Evolutionary conservation across 2,797 vertebrate species (phyloP).

Genomic region (Gouania willdenowi): DNA sequence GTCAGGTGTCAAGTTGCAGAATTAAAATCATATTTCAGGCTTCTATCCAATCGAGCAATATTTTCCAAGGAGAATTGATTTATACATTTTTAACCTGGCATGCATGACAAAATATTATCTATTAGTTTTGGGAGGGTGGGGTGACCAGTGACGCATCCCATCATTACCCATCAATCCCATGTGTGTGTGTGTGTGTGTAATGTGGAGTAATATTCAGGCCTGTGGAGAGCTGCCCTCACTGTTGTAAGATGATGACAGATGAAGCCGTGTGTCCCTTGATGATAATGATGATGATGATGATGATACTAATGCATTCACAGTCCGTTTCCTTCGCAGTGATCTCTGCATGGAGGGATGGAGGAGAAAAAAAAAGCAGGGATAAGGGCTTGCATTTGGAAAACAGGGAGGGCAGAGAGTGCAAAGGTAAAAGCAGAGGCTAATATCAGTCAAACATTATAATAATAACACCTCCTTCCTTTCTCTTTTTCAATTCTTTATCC

Average conservation of each 20-base stretch:
- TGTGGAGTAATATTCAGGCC: constrained; percentile 54
- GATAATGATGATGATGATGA: constrained; percentile 47
- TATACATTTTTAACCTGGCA: constrained; percentile 62
- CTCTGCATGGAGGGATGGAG: constrained; percentile 31
- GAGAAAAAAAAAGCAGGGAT: background rate
- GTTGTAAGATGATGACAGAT: constrained; percentile 64
- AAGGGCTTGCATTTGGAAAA: constrained; percentile 6
- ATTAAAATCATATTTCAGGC: constrained; percentile 9
- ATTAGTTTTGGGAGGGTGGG: constrained; percentile 34
- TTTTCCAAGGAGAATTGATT: constrained; percentile 55
- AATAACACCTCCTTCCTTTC: constrained; percentile 14
- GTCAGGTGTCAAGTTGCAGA: constrained; percentile 1
- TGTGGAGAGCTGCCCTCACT: constrained; percentile 46
- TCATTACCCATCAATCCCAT: constrained; percentile 29
- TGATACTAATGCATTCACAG: constrained; percentile 63
- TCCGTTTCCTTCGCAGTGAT: constrained; percentile 55
- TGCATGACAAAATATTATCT: constrained; percentile 51
- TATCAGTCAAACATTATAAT: constrained; percentile 39
- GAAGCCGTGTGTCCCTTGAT: constrained; percentile 42
- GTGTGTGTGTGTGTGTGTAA: constrained; percentile 29
- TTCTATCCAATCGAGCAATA: constrained; percentile 22
- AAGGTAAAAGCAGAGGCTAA: constrained; percentile 36
- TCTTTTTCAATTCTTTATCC: background rate
- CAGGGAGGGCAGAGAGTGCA: background rate
- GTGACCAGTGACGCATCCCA: constrained; percentile 17